Percentiles rank a stretch among this genome's conserved stretches.
phyloP scores from a whole-genome alignment of 2,113 vertebrate species.

The Oncorhynchus masou region DNA sequence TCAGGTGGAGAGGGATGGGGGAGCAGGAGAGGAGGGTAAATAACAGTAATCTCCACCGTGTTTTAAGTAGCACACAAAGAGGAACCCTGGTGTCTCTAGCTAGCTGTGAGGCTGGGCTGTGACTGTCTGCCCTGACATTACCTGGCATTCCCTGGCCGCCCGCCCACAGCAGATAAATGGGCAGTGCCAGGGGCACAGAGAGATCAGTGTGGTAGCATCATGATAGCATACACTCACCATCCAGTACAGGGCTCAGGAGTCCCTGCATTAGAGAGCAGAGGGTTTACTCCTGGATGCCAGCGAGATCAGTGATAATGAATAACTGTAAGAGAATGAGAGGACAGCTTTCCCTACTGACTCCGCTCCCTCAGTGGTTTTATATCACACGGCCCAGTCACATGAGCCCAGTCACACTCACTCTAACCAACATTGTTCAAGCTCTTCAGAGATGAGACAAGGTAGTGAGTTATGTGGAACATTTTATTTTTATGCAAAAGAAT shows the following conservation, averaged over 20 bases:
- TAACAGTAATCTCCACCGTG: not conserved
- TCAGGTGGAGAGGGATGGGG: not conserved
- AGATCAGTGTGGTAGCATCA: not conserved
- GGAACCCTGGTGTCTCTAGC: not conserved
- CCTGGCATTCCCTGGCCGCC: not conserved
- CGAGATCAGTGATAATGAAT: too few species aligned
- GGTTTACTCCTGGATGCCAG: too few species aligned
- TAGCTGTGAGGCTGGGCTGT: not conserved
- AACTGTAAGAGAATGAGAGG: too few species aligned
- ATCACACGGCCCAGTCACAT: too few species aligned
- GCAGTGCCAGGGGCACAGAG: not conserved
- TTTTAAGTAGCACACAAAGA: conserved; percentile 3
- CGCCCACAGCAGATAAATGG: not conserved
- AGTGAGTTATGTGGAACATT: not conserved
- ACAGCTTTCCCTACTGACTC: too few species aligned
- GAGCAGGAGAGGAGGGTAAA: not conserved
- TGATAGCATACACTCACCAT: not conserved
- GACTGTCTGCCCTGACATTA: not conserved
- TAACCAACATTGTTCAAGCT: not conserved
- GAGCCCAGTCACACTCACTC: too few species aligned
- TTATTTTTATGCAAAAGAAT: not conserved
- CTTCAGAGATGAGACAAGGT: not conserved
- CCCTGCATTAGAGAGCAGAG: too few species aligned
- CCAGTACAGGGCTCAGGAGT: too few species aligned
- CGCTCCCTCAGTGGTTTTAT: too few species aligned